Evolutionary conservation across 2,797 vertebrate species (phyloP).

Genomic region (Oceanodroma leucorhoa): DNA sequence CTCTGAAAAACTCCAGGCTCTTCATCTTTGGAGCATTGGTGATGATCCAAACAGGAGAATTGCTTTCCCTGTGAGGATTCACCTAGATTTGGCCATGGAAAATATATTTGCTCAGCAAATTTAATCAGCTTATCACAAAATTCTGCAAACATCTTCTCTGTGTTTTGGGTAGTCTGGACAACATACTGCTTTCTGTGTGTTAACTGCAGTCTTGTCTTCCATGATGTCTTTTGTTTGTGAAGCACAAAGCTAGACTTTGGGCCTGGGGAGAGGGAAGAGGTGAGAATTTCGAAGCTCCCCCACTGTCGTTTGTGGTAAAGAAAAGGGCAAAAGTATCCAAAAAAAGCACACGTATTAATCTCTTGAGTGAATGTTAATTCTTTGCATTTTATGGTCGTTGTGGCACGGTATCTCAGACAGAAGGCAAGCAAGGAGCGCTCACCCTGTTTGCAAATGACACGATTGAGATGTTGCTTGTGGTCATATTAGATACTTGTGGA

Average conservation of each 20-base stretch:
- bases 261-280: background rate
- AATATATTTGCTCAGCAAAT: conserved; percentile 40
- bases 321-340: background rate
- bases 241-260: background rate
- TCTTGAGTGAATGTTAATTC: background rate
- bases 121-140: conserved; percentile 24
- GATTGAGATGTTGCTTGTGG: conserved; percentile 41
- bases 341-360: fast-evolving
- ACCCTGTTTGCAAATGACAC: background rate
- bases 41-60: conserved; percentile 25
- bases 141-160: background rate
- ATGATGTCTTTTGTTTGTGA: background rate
- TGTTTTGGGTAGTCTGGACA: conserved; percentile 39
- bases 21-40: conserved; percentile 1
- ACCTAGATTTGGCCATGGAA: conserved; percentile 35
- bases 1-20: conserved; percentile 52
- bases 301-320: background rate
- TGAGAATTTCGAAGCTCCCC: background rate
- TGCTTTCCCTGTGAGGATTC: conserved; percentile 34
- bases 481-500: conserved; percentile 49
- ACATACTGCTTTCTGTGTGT: background rate
- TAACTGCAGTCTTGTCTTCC: background rate
- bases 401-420: background rate
- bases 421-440: background rate
- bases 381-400: background rate